A percentile compares a stretch with the other conserved stretches of the same genome.
These are phyloP conservation scores for Halichondria panicea DNA, from an alignment of 37 sponge, comb jelly and placozoan species.

Conservation along the genomic window DNA sequence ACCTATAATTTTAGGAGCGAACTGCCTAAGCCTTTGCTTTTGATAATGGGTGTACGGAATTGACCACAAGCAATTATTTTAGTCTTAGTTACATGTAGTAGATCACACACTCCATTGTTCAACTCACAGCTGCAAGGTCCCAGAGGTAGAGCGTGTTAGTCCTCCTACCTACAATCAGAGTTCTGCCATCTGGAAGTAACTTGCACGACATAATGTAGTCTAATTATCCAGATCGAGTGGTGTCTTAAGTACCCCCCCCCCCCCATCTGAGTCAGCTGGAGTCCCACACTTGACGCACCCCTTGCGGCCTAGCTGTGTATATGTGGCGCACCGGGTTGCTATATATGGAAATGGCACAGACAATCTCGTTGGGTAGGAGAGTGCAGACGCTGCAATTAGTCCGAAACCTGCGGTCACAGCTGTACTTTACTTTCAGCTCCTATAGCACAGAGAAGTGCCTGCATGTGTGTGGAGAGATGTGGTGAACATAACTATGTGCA, in stretches of 20 bases:
- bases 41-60: too few relatives aligned
- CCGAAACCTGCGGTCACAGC: too few relatives aligned
- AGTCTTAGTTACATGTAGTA: too few relatives aligned
- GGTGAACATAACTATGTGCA: too few relatives aligned
- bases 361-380: conserved; percentile 89
- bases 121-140: conserved; percentile 88
- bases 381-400: conserved; percentile 44
- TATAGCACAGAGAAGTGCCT: conserved; percentile 63
- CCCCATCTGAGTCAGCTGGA: conserved; percentile 21
- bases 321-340: conserved; percentile 79
- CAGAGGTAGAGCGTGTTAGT: conserved; percentile 89
- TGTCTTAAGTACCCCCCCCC: conserved; percentile 48
- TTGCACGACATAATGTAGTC: conserved; percentile 97
- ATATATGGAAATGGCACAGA: conserved; percentile 95
- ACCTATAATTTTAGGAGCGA: too few relatives aligned
- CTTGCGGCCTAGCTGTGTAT: too few relatives aligned
- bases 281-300: conserved; percentile 98
- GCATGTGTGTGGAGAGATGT: not conserved
- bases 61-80: not conserved
- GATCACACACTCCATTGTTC: too few relatives aligned
- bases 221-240: conserved; percentile 88
- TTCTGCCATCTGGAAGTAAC: conserved; percentile 91
- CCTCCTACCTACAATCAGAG: conserved; percentile 96
- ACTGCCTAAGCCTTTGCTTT: too few relatives aligned
- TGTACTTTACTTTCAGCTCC: too few relatives aligned